Evolutionary conservation across 2,113 vertebrate genomes (phyloP).

Genomic region (Misgurnus mizolepis): DNA sequence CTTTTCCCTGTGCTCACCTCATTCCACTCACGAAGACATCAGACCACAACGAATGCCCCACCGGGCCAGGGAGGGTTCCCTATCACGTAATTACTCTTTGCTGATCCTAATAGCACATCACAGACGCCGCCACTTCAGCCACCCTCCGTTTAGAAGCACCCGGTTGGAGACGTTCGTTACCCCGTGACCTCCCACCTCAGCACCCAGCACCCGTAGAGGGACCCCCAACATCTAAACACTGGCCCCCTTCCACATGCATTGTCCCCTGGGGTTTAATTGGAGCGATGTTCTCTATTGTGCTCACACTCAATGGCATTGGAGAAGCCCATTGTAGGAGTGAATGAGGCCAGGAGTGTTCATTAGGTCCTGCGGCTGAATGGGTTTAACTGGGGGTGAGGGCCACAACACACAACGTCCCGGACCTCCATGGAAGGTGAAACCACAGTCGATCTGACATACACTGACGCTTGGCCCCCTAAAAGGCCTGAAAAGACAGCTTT

Average conservation of each 20-base stretch:
- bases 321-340: constrained; percentile 77
- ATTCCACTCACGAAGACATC: constrained; percentile 26
- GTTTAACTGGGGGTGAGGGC: constrained; percentile 70
- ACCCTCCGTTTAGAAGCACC: constrained; percentile 71
- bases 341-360: constrained; percentile 84
- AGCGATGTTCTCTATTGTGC: constrained; percentile 79
- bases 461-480: constrained; percentile 78
- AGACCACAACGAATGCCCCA: neutral
- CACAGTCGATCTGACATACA: constrained; percentile 63
- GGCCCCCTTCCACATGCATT: constrained; percentile 72
- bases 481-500: constrained; percentile 67
- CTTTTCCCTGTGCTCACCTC: constrained; percentile 18
- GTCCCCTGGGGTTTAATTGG: constrained; percentile 81
- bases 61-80: constrained; percentile 58
- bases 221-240: constrained; percentile 45
- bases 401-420: constrained; percentile 60
- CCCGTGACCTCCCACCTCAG: constrained; percentile 65
- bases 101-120: constrained; percentile 81
- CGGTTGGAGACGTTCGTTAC: constrained; percentile 73
- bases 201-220: constrained; percentile 38
- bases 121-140: constrained; percentile 72
- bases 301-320: constrained; percentile 74
- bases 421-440: constrained; percentile 72
- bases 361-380: constrained; percentile 79
- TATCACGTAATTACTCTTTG: constrained; percentile 76